Base-by-base conservation (phyloP, 2,888 invertebrate species). In the Pemphredon lugubris region DNA sequence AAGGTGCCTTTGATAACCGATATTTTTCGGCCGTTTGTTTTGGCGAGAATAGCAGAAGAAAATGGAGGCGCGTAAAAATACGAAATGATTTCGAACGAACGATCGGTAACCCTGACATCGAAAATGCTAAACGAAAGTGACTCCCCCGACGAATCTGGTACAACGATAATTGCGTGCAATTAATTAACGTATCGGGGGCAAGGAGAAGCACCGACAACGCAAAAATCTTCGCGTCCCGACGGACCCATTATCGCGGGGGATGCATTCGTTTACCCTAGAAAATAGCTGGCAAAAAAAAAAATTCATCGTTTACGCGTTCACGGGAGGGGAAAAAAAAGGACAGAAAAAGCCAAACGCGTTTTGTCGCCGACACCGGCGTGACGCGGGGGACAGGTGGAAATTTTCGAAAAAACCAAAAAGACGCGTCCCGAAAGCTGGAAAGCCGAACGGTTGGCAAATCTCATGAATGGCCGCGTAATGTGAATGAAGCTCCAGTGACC, bases 401-500 rank as follows among this genome's bases (percentile, higher is more conserved):
- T 71, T 75, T 67, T 60, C 37, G 57, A 68, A 79, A 78, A 76
- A 76, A 14, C 42, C 21, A 23, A 63, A n/a, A 54, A 73, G 63
- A 73, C 45, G 58, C 54, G 54, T 57, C n/a, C n/a, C 30, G 51
- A 70, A 59, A 72, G 76, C 69, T 81, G 79, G 83, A 84, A 85
- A 88, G 83, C 84, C 85, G 84, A 85, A 86, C 84, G 84, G 86
- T 87, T 87, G 84, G 86, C 84, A 86, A 86, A 88, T 88, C 89
- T 89, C 89, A 89, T 89, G 89, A 89, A 89, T 89, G 89, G 89
- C 84, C 88, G 87, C 86, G 89, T 89, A 89, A 89, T 89, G 89
- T 89, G 89, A 89, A 89, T 89, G 89, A 88, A 89, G 89, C 87
- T 89, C 88, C 88, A 89, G 86, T 89, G 88, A 88, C 89, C 89